Conservation (phyloP, 1,140 invertebrate species). For the Popillia japonica region DNA sequence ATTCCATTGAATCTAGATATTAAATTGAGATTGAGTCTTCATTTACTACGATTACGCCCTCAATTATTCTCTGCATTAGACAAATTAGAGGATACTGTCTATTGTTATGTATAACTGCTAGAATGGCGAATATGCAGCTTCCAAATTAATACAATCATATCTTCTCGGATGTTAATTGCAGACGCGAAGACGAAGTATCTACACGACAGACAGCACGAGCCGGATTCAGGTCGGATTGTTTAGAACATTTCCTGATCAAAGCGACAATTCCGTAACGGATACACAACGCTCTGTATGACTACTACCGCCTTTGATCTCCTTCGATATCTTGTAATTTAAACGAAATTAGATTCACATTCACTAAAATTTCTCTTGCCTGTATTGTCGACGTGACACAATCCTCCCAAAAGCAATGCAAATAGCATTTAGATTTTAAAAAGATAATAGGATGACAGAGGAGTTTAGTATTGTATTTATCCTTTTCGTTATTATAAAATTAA, state of each 20-base stretch:
- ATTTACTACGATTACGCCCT: not conserved
- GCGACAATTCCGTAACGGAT: not conserved
- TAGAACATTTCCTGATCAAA: not conserved
- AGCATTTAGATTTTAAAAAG: not conserved
- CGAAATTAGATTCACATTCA: conserved; percentile 7
- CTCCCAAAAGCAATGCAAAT: not conserved
- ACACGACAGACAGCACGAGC: not conserved
- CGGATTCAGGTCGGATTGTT: not conserved
- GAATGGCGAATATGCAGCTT: not conserved
- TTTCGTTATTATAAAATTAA: not conserved
- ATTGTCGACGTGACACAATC: not conserved
- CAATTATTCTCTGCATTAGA: not conserved
- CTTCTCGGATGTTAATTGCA: not conserved
- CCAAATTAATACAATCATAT: conserved; percentile 7
- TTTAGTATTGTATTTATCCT: not conserved
- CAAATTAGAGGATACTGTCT: not conserved
- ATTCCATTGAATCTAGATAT: too few species aligned
- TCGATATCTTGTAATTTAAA: conserved; percentile 8
- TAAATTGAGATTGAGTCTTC: too few species aligned
- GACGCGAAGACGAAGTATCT: not conserved
- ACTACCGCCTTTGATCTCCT: not conserved
- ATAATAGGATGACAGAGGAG: too few species aligned
- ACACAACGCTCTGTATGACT: not conserved
- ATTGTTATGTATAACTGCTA: not conserved
- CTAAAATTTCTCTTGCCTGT: not conserved